Evolutionary conservation across 2,888 invertebrate species (phyloP), one percentile per base, ranked within the genome.

Genomic region (Capitulum mitella): DNA sequence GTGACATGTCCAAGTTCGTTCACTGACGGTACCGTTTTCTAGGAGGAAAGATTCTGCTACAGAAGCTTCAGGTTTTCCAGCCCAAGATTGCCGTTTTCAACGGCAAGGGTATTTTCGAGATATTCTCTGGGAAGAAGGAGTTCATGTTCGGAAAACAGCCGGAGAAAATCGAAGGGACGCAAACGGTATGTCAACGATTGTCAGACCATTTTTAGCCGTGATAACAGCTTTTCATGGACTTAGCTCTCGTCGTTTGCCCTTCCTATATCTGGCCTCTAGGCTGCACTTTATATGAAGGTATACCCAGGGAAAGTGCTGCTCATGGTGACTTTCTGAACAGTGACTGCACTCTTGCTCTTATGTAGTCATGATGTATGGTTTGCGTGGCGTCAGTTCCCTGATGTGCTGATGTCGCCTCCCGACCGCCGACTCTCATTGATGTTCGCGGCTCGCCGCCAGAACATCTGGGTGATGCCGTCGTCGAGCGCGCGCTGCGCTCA

Each of bases 381-480:
- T n/a, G n/a, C n/a, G n/a, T n/a, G n/a, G n/a, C n/a, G n/a, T n/a
- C n/a, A n/a, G n/a, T n/a, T n/a, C n/a, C n/a, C n/a, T n/a, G n/a
- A n/a, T n/a, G n/a, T n/a, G n/a, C n/a, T n/a, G n/a, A n/a, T n/a
- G n/a, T n/a, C n/a, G n/a, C n/a, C n/a, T n/a, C n/a, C n/a, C n/a
- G n/a, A n/a, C n/a, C n/a, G n/a, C n/a, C n/a, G n/a, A n/a, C n/a
- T n/a, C n/a, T 22, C 54, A 29, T 78, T 29, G 16, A 19, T 26
- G 79, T 80, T 79, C 79, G 29, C 40, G 5, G 46, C 0, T 37
- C 48, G 26, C 14, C 88, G 88, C 26, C 89, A 97, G 97, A 93
- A 94, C 86, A 94, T 97, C 90, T 98, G 95, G 94, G 98, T 98
- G 85, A 97, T 98, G 97, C 98, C 98, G 82, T 98, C 97, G 79